Evolutionary conservation across 2,113 vertebrate genomes (phyloP), one percentile per base, ranked within the genome.

Genomic region (Triplophysa siluroides): DNA sequence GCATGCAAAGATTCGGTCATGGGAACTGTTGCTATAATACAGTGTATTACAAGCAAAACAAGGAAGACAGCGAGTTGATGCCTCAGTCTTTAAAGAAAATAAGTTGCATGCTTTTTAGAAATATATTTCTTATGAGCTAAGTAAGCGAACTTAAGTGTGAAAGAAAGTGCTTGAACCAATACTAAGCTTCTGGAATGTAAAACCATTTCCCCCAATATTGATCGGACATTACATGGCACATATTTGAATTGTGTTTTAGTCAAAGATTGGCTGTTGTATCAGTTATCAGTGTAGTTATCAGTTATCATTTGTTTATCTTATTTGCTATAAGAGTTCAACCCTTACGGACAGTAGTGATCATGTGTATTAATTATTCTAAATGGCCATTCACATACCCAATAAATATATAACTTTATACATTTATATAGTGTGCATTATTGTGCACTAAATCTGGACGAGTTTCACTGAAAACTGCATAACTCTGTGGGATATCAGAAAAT

Each of bases 41-140:
- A 97, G 87, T 94, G 95, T 95, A 86, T 91, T 95, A 97, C 93
- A 96, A 92, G 93, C 90, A 84, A 90, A 90, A 81, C 8, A 87
- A 81, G 75, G 70, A 73, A 68, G 43, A 60, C 54, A 52, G 33
- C n/a, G 3, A 13, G 11, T 29, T 19, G 50, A 65, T 56, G 78
- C 14, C 29, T 1, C 56, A 54, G 76, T 12, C 4, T 11, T 50
- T 29, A 26, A 16, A 52, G 33, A 2, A 52, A 74, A 71, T 76
- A 10, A 76, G 54, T n/a, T 1, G 23, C 45, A 66, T 14, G 47
- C 74, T 76, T 26, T 65, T 21, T 5, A 21, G 50, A 76, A 62
- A 61, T 18, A 56, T 38, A 19, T 50, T 65, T 56, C 21, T 9
- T 56, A 64, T 41, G 47, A 62, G 24, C 12, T 47, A 43, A 43